Evolutionary conservation across 2,888 invertebrate genomes (phyloP), one percentile per base, ranked within the genome.

Genomic region (Tipula lateralis): DNA sequence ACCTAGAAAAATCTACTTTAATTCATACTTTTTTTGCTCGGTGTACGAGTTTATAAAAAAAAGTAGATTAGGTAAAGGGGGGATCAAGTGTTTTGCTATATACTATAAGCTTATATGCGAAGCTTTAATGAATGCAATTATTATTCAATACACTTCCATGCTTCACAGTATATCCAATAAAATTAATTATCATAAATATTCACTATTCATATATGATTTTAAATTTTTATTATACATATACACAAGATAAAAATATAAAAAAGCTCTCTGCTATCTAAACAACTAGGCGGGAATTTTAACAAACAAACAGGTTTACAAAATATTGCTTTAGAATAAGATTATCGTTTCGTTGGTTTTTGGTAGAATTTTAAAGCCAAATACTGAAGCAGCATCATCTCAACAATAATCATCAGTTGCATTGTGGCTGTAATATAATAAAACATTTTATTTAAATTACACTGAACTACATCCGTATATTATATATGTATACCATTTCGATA

Each of bases 301-400:
- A n/a, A 6, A 24, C 9, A 24, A 9, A 24, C 24, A 24, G 24
- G 24, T 66, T 24, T 3, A 50, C 12, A 24, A 66, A 19, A 66
- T 13, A 66, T 24, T 66, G 1, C 24, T 66, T 16, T 16, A 16
- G 12, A 44, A 44, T 36, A 50, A 16, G 5, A 16, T 7, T 50
- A 66, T 66, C 66, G 66, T 30, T 82, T 82, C n/a, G 82, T 82
- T 1, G 82, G 82, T 16, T n/a, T 82, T 30, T 82, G 82, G 32
- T 82, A 82, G 30, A 30, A 82, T 30, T 82, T 82, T 16, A n/a
- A 2, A 5, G 82, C 82, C 30, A 82, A 9, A 13, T 30, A 30
- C 5, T 82, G 30, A 1, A 82, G 82, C n/a, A 82, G n/a, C 19
- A 30, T 1, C 82, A 82, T 82, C 19, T 82, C 82, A 30, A 30